Evolutionary conservation across 2,797 vertebrate genomes (phyloP), one percentile per base, ranked within the genome.

Genomic region (Bradypodion pumilum): DNA sequence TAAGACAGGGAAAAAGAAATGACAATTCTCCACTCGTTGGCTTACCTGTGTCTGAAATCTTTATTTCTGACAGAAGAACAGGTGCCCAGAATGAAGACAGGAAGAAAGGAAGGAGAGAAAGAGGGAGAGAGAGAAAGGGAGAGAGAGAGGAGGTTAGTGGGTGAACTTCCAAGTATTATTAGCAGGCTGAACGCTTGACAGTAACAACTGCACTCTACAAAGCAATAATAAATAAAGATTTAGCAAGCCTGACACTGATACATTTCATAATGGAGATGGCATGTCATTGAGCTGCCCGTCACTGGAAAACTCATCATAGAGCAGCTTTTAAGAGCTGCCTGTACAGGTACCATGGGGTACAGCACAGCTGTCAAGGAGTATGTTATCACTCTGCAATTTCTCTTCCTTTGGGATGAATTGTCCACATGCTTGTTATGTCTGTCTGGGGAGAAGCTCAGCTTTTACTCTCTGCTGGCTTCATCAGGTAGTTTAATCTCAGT

Each of bases 31-130:
- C 87, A 90, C 90, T 90, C 92, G 89, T 91, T 94, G 90, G 94
- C 98, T 99, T 99, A 99, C 99, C 99, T 99, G 97, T 99, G 98
- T 97, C 98, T 98, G 98, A 98, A 99, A 97, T 99, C 99, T 98
- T 99, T 99, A 98, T 99, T 99, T 98, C 99, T 99, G 97, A 97
- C 95, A 97, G 94, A 95, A 96, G 94, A 81, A 94, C 95, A 95
- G 95, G 94, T 95, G 96, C 96, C 94, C 95, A 96, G 95, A 96
- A 93, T 95, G 94, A 95, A 95, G 68, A 95, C 94, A 95, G 95
- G 95, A 95, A 94, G 96, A 94, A 95, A 95, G 68, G 91, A 96
- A 92, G 94, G 94, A 96, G 93, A 65, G 94, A 96, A 93, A 65
- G 69, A 94, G 94, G 94, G 95, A 93, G 95, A 95, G 95, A 94